Evolutionary conservation across 1,140 invertebrate genomes (phyloP).

Genomic region (Trachelipus rathkii): DNA sequence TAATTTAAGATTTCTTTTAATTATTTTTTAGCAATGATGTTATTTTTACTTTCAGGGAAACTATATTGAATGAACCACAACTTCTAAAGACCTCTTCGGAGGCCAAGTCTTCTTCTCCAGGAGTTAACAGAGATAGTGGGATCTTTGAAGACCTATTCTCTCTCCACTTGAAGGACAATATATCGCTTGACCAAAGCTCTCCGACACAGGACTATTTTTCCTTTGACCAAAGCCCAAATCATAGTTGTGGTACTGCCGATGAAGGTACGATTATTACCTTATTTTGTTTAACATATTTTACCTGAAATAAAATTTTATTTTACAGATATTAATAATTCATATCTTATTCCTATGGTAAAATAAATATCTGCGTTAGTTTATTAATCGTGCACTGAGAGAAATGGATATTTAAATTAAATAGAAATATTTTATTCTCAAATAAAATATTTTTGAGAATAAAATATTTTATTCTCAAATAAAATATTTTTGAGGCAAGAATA

Average conservation of each 20-base stretch:
- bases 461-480: too few species aligned
- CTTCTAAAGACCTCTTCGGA: constrained; percentile 6
- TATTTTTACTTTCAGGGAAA: too few species aligned
- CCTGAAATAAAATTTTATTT: too few species aligned
- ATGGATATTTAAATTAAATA: too few species aligned
- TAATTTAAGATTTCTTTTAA: too few species aligned
- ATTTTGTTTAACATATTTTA: neutral
- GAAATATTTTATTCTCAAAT: too few species aligned
- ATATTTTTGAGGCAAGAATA: neutral
- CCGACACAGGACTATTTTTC: neutral
- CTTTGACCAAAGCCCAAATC: neutral
- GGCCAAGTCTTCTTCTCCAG: neutral
- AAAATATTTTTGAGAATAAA: too few species aligned
- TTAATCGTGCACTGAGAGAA: too few species aligned
- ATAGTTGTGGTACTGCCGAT: neutral
- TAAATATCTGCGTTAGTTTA: too few species aligned
- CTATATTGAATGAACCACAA: neutral
- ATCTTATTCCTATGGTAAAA: too few species aligned
- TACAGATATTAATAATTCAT: too few species aligned
- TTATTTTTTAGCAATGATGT: too few species aligned
- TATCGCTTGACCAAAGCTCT: neutral
- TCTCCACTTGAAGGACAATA: neutral
- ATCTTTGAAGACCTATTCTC: neutral
- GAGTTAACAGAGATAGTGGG: neutral
- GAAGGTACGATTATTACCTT: neutral